A percentile compares a stretch with the other conserved stretches of the same genome.
Evolutionary conservation across 2,888 invertebrate genomes (phyloP).

Genomic region (Mesorhabditis belari): DNA sequence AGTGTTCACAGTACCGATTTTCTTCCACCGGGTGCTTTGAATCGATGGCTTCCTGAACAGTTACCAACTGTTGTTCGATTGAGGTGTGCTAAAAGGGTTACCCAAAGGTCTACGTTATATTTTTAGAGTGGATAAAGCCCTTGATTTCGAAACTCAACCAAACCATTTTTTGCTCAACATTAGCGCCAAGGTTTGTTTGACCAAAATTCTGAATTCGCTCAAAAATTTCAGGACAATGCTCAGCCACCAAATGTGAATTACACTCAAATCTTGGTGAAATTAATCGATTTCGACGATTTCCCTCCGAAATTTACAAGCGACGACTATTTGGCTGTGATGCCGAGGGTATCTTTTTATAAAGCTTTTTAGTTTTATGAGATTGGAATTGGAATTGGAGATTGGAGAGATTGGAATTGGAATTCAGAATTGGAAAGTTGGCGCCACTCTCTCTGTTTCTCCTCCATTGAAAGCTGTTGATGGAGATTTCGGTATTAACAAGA

Average conservation of each 20-base stretch:
- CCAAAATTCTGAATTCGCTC: not conserved
- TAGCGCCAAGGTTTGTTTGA: not conserved
- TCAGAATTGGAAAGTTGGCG: not conserved
- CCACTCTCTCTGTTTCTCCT: not conserved
- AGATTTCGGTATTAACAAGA: not conserved
- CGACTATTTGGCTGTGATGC: conserved; percentile 27
- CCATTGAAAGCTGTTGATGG: not conserved
- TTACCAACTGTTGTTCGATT: conserved; percentile 10
- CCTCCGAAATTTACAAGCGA: conserved; percentile 14
- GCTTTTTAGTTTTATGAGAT: not conserved
- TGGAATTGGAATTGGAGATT: no score
- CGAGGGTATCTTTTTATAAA: conserved; percentile 12
- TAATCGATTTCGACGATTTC: not conserved
- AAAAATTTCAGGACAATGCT: conserved; percentile 26
- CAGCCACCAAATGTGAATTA: conserved; percentile 6
- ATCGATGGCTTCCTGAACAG: conserved; percentile 14
- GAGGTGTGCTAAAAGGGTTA: not conserved
- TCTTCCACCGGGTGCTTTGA: not conserved
- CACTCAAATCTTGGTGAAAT: not conserved
- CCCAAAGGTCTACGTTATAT: no score
- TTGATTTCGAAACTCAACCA: not conserved
- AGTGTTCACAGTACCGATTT: not conserved
- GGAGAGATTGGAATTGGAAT: no score
- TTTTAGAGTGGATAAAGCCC: not conserved
- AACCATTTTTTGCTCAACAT: not conserved